These are phyloP conservation scores for Haplotaxodon microlepis DNA, from an alignment of 2,113 vertebrate genomes.

Conservation along the genomic window DNA sequence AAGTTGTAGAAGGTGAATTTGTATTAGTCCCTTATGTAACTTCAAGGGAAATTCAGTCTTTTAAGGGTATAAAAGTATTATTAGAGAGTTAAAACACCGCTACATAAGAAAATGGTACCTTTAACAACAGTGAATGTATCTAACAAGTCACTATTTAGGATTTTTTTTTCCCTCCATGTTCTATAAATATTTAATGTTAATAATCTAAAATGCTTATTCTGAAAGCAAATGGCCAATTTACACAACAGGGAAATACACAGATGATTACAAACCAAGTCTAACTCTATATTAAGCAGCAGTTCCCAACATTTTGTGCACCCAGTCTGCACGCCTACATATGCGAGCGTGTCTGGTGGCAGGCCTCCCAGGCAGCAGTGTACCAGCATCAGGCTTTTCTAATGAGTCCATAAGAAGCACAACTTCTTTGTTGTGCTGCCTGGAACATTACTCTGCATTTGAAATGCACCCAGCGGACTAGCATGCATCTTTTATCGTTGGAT, in stretches of 20 bases:
- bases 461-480: slow-evolving; percentile 62
- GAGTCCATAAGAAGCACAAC: slow-evolving; percentile 62
- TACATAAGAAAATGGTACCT: background rate
- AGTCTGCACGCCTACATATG: slow-evolving; percentile 11
- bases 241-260: background rate
- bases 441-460: slow-evolving; percentile 67
- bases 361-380: slow-evolving; percentile 41
- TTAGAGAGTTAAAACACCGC: background rate
- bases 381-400: slow-evolving; percentile 56
- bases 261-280: slow-evolving; percentile 9
- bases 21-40: background rate
- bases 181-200: background rate
- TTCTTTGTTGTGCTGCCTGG: slow-evolving; percentile 63
- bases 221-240: background rate
- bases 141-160: background rate
- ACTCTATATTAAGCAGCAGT: background rate
- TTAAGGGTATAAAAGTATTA: background rate
- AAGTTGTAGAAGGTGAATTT: background rate
- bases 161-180: background rate
- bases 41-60: background rate
- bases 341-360: slow-evolving; percentile 21
- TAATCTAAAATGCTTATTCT: background rate
- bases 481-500: slow-evolving; percentile 68
- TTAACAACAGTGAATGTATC: background rate
- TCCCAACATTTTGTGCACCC: background rate